phyloP scores from a whole-genome alignment of 30 jellyfish, hydroid and myxozoan genomes.

The Hydra vulgaris region DNA sequence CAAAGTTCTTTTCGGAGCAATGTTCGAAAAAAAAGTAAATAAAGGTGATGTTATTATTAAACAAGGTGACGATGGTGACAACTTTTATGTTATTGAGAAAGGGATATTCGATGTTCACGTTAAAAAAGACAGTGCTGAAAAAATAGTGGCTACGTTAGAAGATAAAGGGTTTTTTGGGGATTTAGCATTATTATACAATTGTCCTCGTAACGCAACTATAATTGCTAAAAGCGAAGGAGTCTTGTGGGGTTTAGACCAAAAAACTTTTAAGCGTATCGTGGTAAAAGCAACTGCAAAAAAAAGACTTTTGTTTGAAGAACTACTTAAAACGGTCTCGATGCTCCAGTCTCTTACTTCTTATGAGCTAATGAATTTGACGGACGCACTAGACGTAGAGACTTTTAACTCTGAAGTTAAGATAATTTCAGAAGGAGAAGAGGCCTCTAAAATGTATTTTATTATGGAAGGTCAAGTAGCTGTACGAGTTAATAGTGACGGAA shows the following conservation, averaged over 20 bases:
- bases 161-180: slow-evolving; percentile 96
- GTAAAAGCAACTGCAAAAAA: slow-evolving; percentile 89
- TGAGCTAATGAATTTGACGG: slow-evolving; percentile 94
- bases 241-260: slow-evolving; percentile 95
- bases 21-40: slow-evolving; percentile 63
- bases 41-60: slow-evolving; percentile 52
- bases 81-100: slow-evolving; percentile 76
- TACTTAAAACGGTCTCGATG: slow-evolving; percentile 69
- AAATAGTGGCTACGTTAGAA: slow-evolving; percentile 65
- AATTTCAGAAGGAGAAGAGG: slow-evolving; percentile 72
- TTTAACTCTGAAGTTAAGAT: slow-evolving; percentile 48
- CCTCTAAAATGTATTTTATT: slow-evolving; percentile 73
- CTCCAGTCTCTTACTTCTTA: slow-evolving; percentile 58
- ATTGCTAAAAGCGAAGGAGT: slow-evolving; percentile 70
- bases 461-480: slow-evolving; percentile 81
- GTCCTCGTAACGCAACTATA: slow-evolving; percentile 97
- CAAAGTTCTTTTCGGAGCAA: slow-evolving; percentile 56
- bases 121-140: slow-evolving; percentile 32
- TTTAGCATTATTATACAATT: slow-evolving; percentile 78
- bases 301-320: slow-evolving; percentile 68
- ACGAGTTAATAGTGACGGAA: slow-evolving; percentile 46
- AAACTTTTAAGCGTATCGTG: slow-evolving; percentile 64
- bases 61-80: slow-evolving; percentile 98
- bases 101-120: slow-evolving; percentile 67
- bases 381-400: slow-evolving; percentile 54